Evolutionary conservation across 2,113 vertebrate genomes (phyloP).

Genomic region (Chascanopsetta lugubris): DNA sequence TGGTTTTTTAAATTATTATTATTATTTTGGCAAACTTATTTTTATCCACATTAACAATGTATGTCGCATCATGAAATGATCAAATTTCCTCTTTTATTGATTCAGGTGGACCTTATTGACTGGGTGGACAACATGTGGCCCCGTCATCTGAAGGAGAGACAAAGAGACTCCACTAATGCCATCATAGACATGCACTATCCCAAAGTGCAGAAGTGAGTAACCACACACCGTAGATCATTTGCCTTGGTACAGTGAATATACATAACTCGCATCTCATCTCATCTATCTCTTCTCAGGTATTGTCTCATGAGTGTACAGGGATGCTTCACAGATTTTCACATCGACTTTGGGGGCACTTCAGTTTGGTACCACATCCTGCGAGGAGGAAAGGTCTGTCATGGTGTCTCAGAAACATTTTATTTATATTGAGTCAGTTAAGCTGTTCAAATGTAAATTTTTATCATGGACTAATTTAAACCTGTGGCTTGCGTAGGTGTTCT

Average conservation of each 20-base stretch:
- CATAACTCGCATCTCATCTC: not conserved
- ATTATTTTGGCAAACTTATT: too few relatives aligned
- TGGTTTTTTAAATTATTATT: not conserved
- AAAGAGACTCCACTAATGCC: conserved; percentile 96
- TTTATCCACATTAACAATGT: too few relatives aligned
- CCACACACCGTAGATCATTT: not conserved
- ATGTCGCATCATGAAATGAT: not conserved
- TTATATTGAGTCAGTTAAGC: not conserved
- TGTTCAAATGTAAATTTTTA: not conserved
- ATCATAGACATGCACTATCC: conserved; percentile 99
- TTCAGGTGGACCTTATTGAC: conserved; percentile 96
- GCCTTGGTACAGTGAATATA: not conserved
- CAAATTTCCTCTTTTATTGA: conserved; percentile 7
- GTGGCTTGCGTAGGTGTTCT: conserved; percentile 87
- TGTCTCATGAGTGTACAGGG: conserved; percentile 99
- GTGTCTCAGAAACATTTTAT: not conserved
- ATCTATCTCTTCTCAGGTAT: conserved; percentile 82
- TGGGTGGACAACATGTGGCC: conserved; percentile 99
- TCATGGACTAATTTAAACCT: not conserved
- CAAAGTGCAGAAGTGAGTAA: conserved; percentile 96
- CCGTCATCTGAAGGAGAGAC: conserved; percentile 95
- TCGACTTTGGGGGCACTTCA: conserved; percentile 97
- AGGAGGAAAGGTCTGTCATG: conserved; percentile 90
- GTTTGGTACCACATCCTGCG: conserved; percentile 98
- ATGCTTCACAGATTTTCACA: conserved; percentile 98